phyloP scores from a whole-genome alignment of 2,113 vertebrate species.

The Gasterosteus nipponicus region DNA sequence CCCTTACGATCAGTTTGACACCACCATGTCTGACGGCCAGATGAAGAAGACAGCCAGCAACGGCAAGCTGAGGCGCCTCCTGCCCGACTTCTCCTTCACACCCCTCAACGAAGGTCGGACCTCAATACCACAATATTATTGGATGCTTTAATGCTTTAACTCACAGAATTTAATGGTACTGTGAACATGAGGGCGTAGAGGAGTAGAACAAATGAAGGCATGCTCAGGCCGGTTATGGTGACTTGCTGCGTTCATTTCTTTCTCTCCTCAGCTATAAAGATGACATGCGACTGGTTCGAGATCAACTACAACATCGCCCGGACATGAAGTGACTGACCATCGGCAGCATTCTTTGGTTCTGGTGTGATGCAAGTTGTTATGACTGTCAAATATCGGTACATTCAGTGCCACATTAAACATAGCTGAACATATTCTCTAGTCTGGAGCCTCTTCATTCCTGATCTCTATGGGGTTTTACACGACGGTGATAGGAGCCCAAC shows the following conservation, averaged over 20 bases:
- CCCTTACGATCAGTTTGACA: slow-evolving; percentile 84
- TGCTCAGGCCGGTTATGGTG: not conserved
- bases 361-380: not conserved
- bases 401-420: not conserved
- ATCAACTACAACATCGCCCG: slow-evolving; percentile 83
- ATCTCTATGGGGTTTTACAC: not conserved
- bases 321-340: slow-evolving; percentile 74
- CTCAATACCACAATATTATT: not conserved
- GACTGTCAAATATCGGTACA: not conserved
- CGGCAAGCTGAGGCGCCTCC: slow-evolving; percentile 83
- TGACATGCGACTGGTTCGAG: slow-evolving; percentile 88
- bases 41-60: slow-evolving; percentile 93
- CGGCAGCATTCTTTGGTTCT: not conserved
- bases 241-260: not conserved
- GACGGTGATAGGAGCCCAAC: too few species aligned
- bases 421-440: not conserved
- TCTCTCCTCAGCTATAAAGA: slow-evolving; percentile 80
- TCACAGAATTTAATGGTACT: too few species aligned
- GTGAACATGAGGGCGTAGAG: not conserved
- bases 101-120: slow-evolving; percentile 87
- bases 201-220: not conserved
- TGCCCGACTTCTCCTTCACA: slow-evolving; percentile 87
- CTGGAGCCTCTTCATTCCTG: not conserved
- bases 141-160: not conserved
- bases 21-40: slow-evolving; percentile 86